Evolutionary conservation across 2,888 invertebrate genomes (phyloP).

Genomic region (Norana najaformis): DNA sequence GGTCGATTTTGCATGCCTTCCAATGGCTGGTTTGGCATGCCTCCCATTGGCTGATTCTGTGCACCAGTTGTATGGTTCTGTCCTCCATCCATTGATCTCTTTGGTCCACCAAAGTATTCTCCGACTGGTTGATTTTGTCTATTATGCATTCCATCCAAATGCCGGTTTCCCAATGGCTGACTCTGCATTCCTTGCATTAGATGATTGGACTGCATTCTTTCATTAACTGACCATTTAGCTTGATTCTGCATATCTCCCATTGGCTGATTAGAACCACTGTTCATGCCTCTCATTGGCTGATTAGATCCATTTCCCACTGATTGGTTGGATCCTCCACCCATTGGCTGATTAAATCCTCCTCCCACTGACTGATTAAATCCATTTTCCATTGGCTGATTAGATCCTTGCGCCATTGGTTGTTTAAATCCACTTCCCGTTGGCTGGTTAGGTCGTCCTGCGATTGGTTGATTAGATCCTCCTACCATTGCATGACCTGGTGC

Average conservation of each 20-base stretch:
- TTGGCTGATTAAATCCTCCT: background rate
- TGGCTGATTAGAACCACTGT: background rate
- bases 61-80: background rate
- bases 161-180: background rate
- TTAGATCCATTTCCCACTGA: background rate
- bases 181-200: background rate
- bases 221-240: background rate
- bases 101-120: background rate
- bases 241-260: background rate
- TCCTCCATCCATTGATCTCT: constrained; percentile 8
- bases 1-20: background rate
- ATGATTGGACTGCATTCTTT: background rate
- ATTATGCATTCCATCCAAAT: background rate
- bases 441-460: background rate
- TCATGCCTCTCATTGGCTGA: background rate
- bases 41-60: background rate
- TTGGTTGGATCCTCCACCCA: background rate
- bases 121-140: background rate
- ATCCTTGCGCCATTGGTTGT: background rate
- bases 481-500: background rate
- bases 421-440: background rate
- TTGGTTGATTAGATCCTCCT: background rate
- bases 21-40: background rate
- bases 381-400: background rate
- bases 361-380: background rate